Conservation (phyloP, 1,140 invertebrate species). For the Coenobita brevimanus region DNA sequence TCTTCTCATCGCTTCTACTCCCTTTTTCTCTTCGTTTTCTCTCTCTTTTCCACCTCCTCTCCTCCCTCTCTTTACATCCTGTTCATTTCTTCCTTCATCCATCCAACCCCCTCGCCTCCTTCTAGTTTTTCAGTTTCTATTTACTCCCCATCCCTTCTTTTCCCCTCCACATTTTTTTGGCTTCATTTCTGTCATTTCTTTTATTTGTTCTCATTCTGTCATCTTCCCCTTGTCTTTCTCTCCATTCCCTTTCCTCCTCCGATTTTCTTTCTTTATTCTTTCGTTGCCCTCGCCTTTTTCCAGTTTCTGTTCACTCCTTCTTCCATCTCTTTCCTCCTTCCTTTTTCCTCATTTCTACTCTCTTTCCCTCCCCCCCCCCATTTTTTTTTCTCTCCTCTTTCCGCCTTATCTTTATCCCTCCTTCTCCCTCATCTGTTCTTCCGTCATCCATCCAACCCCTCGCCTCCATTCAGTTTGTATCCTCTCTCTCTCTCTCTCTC, state of each 20-base stretch:
- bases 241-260: not conserved
- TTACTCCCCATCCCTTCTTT: not conserved
- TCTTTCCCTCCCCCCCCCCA: too few species aligned
- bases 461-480: not conserved
- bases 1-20: not conserved
- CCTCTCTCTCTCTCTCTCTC: not conserved
- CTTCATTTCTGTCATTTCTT: not conserved
- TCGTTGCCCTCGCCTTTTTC: too few species aligned
- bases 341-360: too few species aligned
- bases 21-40: not conserved
- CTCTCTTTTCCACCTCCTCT: not conserved
- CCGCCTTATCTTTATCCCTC: not conserved
- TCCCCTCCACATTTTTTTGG: not conserved
- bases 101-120: too few species aligned
- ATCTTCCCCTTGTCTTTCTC: not conserved
- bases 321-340: not conserved
- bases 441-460: not conserved
- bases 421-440: not conserved
- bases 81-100: not conserved
- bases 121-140: not conserved
- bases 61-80: not conserved
- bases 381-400: not conserved
- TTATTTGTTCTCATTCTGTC: not conserved
- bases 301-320: not conserved
- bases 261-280: not conserved